Evolutionary conservation across 2,888 invertebrate genomes (phyloP).

Genomic region (Acleris literana): DNA sequence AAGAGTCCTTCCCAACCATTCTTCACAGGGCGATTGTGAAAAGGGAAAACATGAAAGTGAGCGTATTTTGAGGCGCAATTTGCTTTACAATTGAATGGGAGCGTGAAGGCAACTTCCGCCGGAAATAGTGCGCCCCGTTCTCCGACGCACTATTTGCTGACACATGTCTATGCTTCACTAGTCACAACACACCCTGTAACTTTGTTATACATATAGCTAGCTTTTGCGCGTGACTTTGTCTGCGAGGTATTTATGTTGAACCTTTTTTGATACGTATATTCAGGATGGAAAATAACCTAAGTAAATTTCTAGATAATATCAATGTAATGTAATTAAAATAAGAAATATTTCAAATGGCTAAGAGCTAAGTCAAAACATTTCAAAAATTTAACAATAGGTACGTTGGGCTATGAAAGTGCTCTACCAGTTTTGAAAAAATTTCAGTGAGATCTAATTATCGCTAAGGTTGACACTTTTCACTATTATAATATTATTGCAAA

Average conservation of each 20-base stretch:
- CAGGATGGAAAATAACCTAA: too few species aligned
- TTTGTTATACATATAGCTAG: neutral
- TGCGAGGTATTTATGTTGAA: neutral
- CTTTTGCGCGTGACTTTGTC: neutral
- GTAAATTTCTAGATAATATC: too few species aligned
- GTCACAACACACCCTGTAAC: neutral
- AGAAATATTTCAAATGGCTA: too few species aligned
- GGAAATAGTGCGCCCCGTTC: slow-evolving; percentile 20
- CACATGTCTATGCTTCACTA: neutral
- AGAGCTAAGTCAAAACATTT: too few species aligned
- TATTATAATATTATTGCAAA: too few species aligned
- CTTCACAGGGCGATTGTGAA: slow-evolving; percentile 25
- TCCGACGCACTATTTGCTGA: slow-evolving; percentile 23
- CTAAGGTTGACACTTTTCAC: too few species aligned
- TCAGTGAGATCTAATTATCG: too few species aligned
- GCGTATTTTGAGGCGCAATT: slow-evolving; percentile 35
- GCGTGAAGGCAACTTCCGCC: slow-evolving; percentile 26
- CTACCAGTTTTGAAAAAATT: too few species aligned
- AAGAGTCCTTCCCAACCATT: slow-evolving; percentile 21
- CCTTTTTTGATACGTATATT: too few species aligned
- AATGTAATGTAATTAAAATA: too few species aligned
- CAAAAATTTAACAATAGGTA: too few species aligned
- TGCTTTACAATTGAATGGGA: slow-evolving; percentile 35
- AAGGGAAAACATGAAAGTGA: slow-evolving; percentile 37
- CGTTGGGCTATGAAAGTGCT: too few species aligned